Base-by-base conservation (phyloP, 2,888 invertebrate genomes). In the Siphlonurus alternatus region DNA sequence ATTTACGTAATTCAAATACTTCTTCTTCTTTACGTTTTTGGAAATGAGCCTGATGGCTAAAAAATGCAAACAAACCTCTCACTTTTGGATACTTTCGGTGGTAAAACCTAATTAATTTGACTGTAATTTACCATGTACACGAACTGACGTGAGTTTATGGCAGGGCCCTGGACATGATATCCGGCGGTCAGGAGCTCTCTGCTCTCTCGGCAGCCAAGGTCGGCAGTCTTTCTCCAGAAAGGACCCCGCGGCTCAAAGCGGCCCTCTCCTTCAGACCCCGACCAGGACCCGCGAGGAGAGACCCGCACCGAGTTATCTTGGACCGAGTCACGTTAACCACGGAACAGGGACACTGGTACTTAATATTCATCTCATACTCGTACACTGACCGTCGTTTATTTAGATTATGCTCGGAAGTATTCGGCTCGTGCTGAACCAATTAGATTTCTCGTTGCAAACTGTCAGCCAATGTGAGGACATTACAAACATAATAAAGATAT, bases 331-430 rank as follows among this genome's bases (percentile, higher is more conserved):
- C 70, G 2, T 66, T 77, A 24, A 71, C 71, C 64, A 75, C 76
- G 68, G 74, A 76, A 70, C 71, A 72, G 66, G 75, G 75, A 65
- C 73, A 76, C 66, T 74, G 74, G 78, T 77, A 70, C 69, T 69
- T 62, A 60, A 25, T 25, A 23, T 23, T 10, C 15, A n/a, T 23
- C 25, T 24, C 25, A 53, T 61, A 38, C n/a, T n/a, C 20, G 19
- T 38, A 20, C 24, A 25, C 1, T 5, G 25, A 15, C 15, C 1
- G 15, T 25, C 53, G n/a, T 23, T 62, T 15, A 24, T 53, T 2
- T 0, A 54, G 22, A n/a, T n/a, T n/a, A n/a, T 18, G 2, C 23
- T 59, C 2, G n/a, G n/a, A n/a, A n/a, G n/a, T n/a, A n/a, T n/a
- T n/a, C n/a, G n/a, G n/a, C n/a, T n/a, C n/a, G n/a, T n/a, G n/a